Percentiles rank a stretch among this genome's conserved stretches.
These are phyloP conservation scores for Silurus meridionalis DNA, from an alignment of 2,113 vertebrate genomes.

Conservation along the genomic window DNA sequence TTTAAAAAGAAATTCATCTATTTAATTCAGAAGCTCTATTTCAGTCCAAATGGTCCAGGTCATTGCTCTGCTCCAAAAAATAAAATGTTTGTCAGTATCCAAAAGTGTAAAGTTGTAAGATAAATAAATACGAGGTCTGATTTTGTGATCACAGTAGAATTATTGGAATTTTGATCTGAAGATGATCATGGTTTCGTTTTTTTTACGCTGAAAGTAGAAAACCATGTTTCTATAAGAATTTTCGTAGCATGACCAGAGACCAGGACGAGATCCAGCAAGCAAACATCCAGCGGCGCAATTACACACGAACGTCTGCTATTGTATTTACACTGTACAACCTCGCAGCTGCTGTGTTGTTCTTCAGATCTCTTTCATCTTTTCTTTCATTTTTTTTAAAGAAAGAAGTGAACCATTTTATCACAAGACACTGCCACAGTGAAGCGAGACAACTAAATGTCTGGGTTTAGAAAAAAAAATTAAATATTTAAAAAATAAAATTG, in stretches of 20 bases:
- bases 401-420: constrained; percentile 65
- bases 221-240: constrained; percentile 16
- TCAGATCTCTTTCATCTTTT: constrained; percentile 12
- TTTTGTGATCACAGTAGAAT: constrained; percentile 30
- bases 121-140: background rate
- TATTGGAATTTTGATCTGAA: constrained; percentile 37
- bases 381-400: constrained; percentile 43
- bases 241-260: constrained; percentile 43
- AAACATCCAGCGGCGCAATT: constrained; percentile 47
- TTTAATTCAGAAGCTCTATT: background rate
- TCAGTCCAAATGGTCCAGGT: background rate
- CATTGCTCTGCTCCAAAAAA: background rate
- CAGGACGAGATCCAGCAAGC: constrained; percentile 43
- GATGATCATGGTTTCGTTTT: background rate
- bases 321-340: constrained; percentile 46
- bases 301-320: constrained; percentile 48
- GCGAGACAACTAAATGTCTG: constrained; percentile 46
- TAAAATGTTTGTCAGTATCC: too few species aligned
- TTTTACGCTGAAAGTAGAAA: constrained; percentile 13
- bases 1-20: background rate
- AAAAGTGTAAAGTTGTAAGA: too few species aligned
- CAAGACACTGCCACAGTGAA: constrained; percentile 67
- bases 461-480: constrained; percentile 24
- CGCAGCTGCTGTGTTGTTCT: constrained; percentile 36
- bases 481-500: background rate